phyloP scores from a whole-genome alignment of 2,797 vertebrate species.

The Spinus pinus region DNA sequence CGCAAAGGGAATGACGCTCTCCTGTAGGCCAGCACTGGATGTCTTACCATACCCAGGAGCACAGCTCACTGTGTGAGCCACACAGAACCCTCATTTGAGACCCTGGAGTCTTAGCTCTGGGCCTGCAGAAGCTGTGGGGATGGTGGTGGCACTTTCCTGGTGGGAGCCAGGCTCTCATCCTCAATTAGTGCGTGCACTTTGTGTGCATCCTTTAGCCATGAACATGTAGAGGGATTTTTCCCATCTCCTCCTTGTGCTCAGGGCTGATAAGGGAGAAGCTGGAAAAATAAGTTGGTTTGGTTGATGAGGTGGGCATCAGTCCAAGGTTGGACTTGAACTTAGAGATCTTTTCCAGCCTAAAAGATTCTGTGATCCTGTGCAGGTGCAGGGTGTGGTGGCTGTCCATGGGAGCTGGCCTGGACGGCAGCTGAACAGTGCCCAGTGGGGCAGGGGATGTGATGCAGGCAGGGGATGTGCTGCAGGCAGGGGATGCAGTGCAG shows the following conservation, averaged over 20 bases:
- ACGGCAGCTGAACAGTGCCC: fast-evolving
- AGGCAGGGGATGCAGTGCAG: no score
- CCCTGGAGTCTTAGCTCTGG: not conserved
- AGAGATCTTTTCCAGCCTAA: not conserved
- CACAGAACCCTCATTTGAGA: fast-evolving
- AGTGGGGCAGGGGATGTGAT: not conserved
- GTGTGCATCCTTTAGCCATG: not conserved
- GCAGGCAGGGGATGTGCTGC: no score
- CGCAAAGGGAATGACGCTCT: not conserved
- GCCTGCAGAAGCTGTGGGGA: fast-evolving
- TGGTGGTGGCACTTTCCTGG: not conserved
- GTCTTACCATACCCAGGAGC: not conserved
- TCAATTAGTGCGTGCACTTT: fast-evolving
- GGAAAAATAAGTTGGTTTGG: not conserved
- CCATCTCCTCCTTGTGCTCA: not conserved
- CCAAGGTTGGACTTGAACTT: not conserved
- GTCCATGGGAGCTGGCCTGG: not conserved
- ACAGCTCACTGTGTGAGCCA: fast-evolving
- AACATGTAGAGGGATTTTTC: not conserved
- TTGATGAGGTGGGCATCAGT: not conserved
- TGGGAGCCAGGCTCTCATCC: not conserved
- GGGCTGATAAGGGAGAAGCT: not conserved
- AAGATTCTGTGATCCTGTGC: not conserved
- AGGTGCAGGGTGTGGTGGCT: not conserved
- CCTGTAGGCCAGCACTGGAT: not conserved